Conservation (phyloP, 2,888 invertebrate genomes). For the Elegia similella region DNA sequence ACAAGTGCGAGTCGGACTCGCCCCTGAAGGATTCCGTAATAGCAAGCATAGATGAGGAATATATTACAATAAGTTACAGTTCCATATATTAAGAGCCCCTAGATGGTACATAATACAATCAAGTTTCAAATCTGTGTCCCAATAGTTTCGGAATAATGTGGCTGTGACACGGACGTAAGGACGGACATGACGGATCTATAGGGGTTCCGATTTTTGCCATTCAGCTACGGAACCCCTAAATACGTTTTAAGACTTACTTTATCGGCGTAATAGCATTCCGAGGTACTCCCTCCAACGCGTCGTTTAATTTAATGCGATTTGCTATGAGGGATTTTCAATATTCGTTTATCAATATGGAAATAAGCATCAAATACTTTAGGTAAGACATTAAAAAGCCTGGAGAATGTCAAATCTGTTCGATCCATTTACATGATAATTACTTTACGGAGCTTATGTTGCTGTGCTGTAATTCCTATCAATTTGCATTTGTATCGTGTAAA, state of each 20-base stretch:
- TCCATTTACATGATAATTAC: constrained; percentile 18
- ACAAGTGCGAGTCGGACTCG: too few species aligned
- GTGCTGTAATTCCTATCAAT: constrained; percentile 9
- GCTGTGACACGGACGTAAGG: too few species aligned
- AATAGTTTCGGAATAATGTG: too few species aligned
- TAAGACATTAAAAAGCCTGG: background rate
- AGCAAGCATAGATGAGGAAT: too few species aligned
- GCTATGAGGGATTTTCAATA: constrained; percentile 5
- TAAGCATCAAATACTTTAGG: background rate
- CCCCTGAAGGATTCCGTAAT: too few species aligned
- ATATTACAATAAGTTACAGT: too few species aligned
- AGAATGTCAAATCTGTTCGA: constrained; percentile 14
- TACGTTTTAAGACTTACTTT: background rate
- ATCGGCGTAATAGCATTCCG: background rate
- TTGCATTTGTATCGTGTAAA: constrained; percentile 2
- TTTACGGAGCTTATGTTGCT: constrained; percentile 12
- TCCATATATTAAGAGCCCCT: too few species aligned
- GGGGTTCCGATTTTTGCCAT: too few species aligned
- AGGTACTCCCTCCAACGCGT: background rate
- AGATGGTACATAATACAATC: too few species aligned
- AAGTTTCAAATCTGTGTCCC: too few species aligned
- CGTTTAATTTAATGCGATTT: constrained; percentile 6
- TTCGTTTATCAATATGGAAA: constrained; percentile 14
- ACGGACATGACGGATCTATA: background rate
- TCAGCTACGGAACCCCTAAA: background rate